These are phyloP conservation scores for Drosophila setosimentum DNA, from an alignment of 2,888 invertebrate genomes.

Conservation along the genomic window DNA sequence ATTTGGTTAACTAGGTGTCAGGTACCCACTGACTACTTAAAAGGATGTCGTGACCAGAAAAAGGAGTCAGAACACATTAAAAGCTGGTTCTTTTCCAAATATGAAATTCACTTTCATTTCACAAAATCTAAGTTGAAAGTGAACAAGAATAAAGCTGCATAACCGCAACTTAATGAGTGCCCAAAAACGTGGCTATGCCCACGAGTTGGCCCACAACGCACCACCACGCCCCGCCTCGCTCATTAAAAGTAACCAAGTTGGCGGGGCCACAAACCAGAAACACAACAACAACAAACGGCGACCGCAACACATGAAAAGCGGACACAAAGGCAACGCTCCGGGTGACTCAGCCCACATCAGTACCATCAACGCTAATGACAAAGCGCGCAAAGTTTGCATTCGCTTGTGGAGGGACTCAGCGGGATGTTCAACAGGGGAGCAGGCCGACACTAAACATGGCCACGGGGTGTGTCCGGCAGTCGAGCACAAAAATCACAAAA, in stretches of 20 bases:
- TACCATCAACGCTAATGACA: conserved; percentile 80
- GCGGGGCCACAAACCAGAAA: conserved; percentile 63
- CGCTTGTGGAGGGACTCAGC: conserved; percentile 36
- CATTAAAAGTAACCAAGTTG: conserved; percentile 79
- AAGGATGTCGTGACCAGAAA: conserved; percentile 12
- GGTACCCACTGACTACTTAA: not conserved
- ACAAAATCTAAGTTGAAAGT: conserved; percentile 44
- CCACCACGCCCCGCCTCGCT: conserved; percentile 61
- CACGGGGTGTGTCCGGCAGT: conserved; percentile 72
- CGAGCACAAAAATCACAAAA: conserved; percentile 78
- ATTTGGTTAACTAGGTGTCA: not conserved
- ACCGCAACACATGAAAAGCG: conserved; percentile 76
- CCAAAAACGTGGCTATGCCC: conserved; percentile 34
- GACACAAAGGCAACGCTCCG: conserved; percentile 66
- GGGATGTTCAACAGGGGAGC: conserved; percentile 5
- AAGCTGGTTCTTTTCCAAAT: conserved; percentile 33
- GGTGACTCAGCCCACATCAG: conserved; percentile 48
- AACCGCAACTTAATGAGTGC: conserved; percentile 77
- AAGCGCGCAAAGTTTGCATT: conserved; percentile 79
- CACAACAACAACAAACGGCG: conserved; percentile 43
- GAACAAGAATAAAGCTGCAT: conserved; percentile 66
- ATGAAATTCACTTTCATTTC: conserved; percentile 53
- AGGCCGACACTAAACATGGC: conserved; percentile 71
- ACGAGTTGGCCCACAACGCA: not conserved
- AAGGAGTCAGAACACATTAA: conserved; percentile 27